A percentile compares a stretch with the other conserved stretches of the same genome.
phyloP scores from a whole-genome alignment of 2,797 vertebrate species.

The Danio jaintianensis region DNA sequence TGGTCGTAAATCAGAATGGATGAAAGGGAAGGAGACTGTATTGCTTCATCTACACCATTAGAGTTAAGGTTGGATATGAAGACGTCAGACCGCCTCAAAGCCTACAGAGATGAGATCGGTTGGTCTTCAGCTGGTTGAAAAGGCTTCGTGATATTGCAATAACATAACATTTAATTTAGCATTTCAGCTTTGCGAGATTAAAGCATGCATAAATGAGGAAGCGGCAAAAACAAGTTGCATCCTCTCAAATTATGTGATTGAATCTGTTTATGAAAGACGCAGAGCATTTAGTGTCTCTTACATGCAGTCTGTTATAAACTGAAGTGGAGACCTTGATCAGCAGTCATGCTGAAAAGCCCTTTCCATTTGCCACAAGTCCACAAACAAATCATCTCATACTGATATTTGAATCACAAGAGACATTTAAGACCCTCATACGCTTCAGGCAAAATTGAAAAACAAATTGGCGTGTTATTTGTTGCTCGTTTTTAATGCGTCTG shows the following conservation, averaged over 20 bases:
- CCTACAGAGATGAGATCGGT: constrained; percentile 8
- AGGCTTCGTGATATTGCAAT: background rate
- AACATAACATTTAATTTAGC: background rate
- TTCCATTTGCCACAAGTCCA: background rate
- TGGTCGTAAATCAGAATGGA: constrained; percentile 56
- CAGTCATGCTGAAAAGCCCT: background rate
- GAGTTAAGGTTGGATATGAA: constrained; percentile 43
- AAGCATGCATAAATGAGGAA: background rate
- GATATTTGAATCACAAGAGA: background rate
- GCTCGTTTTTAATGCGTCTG: too few relatives aligned
- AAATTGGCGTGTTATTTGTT: too few relatives aligned
- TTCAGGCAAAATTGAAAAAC: background rate
- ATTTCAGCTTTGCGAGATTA: background rate
- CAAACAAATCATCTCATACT: constrained; percentile 10
- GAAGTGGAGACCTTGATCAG: constrained; percentile 20
- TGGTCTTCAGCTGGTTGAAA: background rate
- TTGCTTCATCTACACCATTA: constrained; percentile 59
- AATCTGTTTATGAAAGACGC: background rate
- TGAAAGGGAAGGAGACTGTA: constrained; percentile 54
- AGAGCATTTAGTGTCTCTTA: background rate
- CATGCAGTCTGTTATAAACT: constrained; percentile 14
- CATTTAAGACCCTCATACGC: background rate
- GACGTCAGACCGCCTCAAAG: constrained; percentile 35
- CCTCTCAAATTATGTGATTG: background rate
- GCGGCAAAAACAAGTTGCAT: background rate